Evolutionary conservation across 2,888 invertebrate genomes (phyloP), one percentile per base, ranked within the genome.

Genomic region (Papilio protenor): DNA sequence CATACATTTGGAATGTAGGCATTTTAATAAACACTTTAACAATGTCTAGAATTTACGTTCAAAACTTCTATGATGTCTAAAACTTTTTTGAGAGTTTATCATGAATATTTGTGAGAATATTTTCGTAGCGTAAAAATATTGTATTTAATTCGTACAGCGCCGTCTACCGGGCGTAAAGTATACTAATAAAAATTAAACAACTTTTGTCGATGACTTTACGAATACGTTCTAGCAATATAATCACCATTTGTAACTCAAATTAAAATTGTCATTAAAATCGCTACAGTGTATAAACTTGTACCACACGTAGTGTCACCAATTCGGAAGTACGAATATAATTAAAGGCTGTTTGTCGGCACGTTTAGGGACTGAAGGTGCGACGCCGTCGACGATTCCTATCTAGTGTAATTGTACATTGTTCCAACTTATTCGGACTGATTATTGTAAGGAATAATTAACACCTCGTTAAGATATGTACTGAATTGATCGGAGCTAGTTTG

Each of bases 291-390:
- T 84, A 23, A 64, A 74, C 81, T 80, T 77, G 11, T 55, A 72
- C 71, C 57, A 82, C 81, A 73, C 66, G 73, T 70, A 80, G 81
- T 82, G 75, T 84, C 86, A 85, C 85, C 85, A 87, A 87, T 86
- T 90, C 91, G 91, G 90, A 92, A 91, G 89, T 90, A 84, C 83
- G 86, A 90, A 88, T 88, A 85, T 87, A 84, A 87, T 86, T 84
- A 82, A 85, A 85, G 82, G 82, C 84, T 83, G 85, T 88, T 86
- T 87, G 88, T 87, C 89, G 89, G 88, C 81, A 77, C 85, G 80
- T 86, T 89, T 86, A 79, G 80, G 84, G 85, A 82, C 82, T 81
- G 81, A 76, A 81, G 81, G 84, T 85, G 85, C 83, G 82, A 76
- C 78, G 80, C 79, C 80, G 66, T 80, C 82, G 80, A 81, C 82